Base-by-base conservation (phyloP, 2,888 invertebrate species). In the Abrostola tripartita region DNA sequence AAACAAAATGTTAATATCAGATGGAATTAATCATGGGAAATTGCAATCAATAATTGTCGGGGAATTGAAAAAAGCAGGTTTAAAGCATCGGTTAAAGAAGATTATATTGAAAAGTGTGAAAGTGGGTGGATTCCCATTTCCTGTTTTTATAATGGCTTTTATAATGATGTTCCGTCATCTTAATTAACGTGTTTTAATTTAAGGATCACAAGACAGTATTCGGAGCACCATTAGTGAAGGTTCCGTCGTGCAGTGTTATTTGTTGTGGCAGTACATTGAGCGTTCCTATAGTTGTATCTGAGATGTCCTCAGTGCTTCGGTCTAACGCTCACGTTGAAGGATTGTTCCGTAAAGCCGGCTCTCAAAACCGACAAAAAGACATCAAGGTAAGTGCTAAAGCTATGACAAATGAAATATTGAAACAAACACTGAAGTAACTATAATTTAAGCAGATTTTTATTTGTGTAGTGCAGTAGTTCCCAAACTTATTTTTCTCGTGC, bases 281-380 rank as follows among this genome's bases (percentile, higher is more conserved):
- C 86, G 95, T 98, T 41, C 98, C 98, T 6, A 95, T 95, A 74
- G 96, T 97, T 82, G 96, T 98, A 0, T 95, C 96, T 77, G 96
- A 97, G 85, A 95, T 97, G 83, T 96, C 97, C 79, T 94, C 96
- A 58, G 96, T 96, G 80, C 95, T 98, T 56, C 92, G 96, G 71
- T 93, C 96, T 51, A 96, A 97, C 89, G 95, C 97, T 37, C 95
- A 96, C 61, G 96, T 96, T 24, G 98, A 98, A 87, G 98, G 98
- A 0, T 91, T 98, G 53, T 98, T 98, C 88, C 95, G 98, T 7
- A 98, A 98, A 93, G 98, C 98, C 53, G 98, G 98, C 11, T 98
- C 98, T 0, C 96, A 97, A 79, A 95, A 96, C 42, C 95, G 98
- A 68, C 98, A 98, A 89, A 97, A 96, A 84, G 98, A 98, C 88